Base-by-base conservation (phyloP, 1,140 invertebrate species). In the Meteorus sp. region DNA sequence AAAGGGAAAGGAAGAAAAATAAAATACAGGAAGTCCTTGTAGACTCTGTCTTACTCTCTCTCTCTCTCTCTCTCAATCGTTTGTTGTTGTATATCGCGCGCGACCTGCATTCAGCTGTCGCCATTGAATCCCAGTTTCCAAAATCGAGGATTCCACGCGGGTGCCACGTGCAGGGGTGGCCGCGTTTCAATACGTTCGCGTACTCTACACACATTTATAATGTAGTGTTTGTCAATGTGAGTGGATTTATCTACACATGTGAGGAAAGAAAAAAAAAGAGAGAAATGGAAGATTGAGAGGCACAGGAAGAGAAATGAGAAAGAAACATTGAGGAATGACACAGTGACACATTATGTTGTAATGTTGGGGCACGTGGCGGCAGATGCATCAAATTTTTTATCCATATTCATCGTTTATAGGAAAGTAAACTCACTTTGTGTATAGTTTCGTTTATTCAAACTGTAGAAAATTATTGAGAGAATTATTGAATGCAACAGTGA, bases 271-370 rank as follows among this genome's bases (percentile, higher is more conserved):
- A 35, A 29, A 2, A 41, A 15, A 4, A 31, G 9, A 29, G 50
- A 37, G n/a, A 22, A 23, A 31, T 31, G 43, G 27, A 29, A 29
- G 15, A 39, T n/a, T 13, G 35, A 15, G 35, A 39, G 15, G 35
- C 8, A 39, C 35, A 13, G 35, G n/a, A n/a, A 29, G 50, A 37
- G n/a, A 22, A 23, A 31, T 31, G 43, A 17, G 9, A 29, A 39
- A 39, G 15, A 7, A 13, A 15, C 8, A 39, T n/a, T 7, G 15
- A 39, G 8, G 35, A 13, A 8, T 76, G 74, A 72, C 76, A 78
- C 73, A 75, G 75, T 78, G 74, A 77, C 74, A 77, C 71, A 76
- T 78, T 78, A 77, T 70, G 65, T 67, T 60, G 66, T 75, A 76
- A 76, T 77, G 70, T 74, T 31, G 70, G 57, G 73, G 65, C 75